Percentiles rank a stretch among this genome's conserved stretches.
Conservation (phyloP, 2,113 vertebrate genomes). For the Seriola rivoliana region DNA sequence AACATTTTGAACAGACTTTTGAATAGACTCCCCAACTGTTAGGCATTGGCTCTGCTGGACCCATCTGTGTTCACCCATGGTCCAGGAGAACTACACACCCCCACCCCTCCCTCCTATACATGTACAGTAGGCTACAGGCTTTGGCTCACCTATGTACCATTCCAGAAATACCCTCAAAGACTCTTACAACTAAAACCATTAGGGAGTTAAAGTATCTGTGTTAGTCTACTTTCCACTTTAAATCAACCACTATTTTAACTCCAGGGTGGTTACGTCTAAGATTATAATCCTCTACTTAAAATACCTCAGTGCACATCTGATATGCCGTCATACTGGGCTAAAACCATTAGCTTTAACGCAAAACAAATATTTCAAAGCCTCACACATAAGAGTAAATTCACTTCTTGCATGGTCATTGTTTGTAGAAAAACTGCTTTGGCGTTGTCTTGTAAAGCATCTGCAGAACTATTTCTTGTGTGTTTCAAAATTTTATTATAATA, state of each 20-base stretch:
- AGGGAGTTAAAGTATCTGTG: conserved; percentile 51
- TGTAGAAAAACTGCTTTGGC: neutral
- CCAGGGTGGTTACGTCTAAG: conserved; percentile 49
- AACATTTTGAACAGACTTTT: too few relatives aligned
- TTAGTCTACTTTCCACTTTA: conserved; percentile 38
- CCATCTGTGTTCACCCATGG: neutral
- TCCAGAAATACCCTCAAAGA: conserved; percentile 70
- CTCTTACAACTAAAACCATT: conserved; percentile 80
- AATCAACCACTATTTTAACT: conserved; percentile 49
- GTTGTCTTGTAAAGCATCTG: conserved; percentile 1
- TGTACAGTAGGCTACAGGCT: neutral
- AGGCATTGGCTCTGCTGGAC: neutral
- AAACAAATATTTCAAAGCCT: neutral
- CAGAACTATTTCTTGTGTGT: conserved; percentile 38
- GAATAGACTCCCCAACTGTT: too few relatives aligned
- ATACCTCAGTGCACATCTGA: conserved; percentile 36
- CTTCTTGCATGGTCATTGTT: neutral
- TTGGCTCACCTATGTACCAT: conserved; percentile 14
- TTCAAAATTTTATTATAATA: conserved; percentile 84
- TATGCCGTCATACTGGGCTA: conserved; percentile 9
- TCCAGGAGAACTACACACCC: neutral
- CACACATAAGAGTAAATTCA: neutral
- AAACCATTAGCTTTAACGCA: neutral
- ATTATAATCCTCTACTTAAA: conserved; percentile 52
- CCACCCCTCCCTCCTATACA: too few relatives aligned